Evolutionary conservation across 2,797 vertebrate species (phyloP), one percentile per base, ranked within the genome.

Genomic region (Poecile montanus): DNA sequence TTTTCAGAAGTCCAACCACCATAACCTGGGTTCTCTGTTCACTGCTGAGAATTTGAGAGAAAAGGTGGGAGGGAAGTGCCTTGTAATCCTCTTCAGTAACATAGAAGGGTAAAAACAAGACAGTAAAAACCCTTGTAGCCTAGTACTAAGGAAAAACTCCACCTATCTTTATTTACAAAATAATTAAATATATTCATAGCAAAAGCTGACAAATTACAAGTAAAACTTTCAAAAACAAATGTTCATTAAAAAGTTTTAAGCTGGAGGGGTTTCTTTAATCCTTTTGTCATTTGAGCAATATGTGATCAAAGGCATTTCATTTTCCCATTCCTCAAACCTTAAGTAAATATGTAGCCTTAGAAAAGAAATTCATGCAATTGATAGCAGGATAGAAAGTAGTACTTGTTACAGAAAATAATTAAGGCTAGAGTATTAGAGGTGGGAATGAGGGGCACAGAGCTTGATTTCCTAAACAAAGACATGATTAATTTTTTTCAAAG

Each of bases 221-320:
- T 32, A 95, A 96, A 97, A 95, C 40, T 93, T 95, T 91, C 62
- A 93, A 97, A 97, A 96, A 32, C 51, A 36, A 94, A 88, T 54
- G 51, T 94, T 96, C 82, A 88, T 97, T 92, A 97, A 87, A 88
- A 97, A 85, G 30, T 77, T 95, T 95, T 94, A 89, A 91, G 84
- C 68, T 88, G 11, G 60, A 90, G 60, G 83, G 85, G 14, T 86
- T 95, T 95, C 94, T 85, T 65, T 77, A 87, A 88, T 96, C 89
- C 94, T 95, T 95, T 93, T 96, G 91, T 96, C 93, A 93, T 95
- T 93, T 92, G 85, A 88, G 83, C 66, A 95, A 80, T 71, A 63
- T 67, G 88, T 84, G 93, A 98, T 96, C 97, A 97, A 97, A 98
- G 81, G 79, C 78, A 89, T 83, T 80, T 93, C 76, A 47, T 89